Conservation (phyloP, 92 coral and sea anemone genomes). For the Heliopora coerulea region DNA sequence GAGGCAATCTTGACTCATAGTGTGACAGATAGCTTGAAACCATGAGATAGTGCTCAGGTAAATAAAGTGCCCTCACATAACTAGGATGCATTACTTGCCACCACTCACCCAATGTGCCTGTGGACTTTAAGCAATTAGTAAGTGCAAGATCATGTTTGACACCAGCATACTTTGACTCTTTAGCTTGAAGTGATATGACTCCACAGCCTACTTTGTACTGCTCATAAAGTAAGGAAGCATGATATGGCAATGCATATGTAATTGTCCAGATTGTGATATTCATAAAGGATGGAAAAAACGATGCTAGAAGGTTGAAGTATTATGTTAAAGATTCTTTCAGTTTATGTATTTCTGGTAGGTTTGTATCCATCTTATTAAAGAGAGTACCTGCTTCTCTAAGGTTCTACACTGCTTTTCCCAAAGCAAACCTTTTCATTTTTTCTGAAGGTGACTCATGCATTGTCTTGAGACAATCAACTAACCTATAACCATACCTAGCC, state of each 20-base stretch:
- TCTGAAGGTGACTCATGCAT: constrained; percentile 43
- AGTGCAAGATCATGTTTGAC: too few species aligned
- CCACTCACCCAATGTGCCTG: too few species aligned
- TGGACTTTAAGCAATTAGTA: too few species aligned
- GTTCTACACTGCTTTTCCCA: too few species aligned
- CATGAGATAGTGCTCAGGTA: constrained; percentile 52
- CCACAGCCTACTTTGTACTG: constrained; percentile 57
- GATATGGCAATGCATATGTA: constrained; percentile 59
- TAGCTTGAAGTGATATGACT: constrained; percentile 51
- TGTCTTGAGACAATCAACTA: constrained; percentile 48
- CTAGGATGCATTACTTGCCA: too few species aligned
- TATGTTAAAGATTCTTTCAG: constrained; percentile 36
- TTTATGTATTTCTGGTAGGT: constrained; percentile 28
- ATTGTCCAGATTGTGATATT: constrained; percentile 63
- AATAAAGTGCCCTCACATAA: too few species aligned
- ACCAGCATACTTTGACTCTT: constrained; percentile 65
- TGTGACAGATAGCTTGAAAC: constrained; percentile 50
- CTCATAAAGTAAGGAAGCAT: constrained; percentile 48
- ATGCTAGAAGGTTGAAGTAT: too few species aligned
- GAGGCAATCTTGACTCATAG: constrained; percentile 49
- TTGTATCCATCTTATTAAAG: too few species aligned
- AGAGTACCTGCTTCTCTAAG: too few species aligned
- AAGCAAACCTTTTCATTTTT: too few species aligned
- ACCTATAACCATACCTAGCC: constrained; percentile 53
- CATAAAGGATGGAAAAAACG: too few species aligned